Conservation (phyloP, 2,888 invertebrate species). For the Coecobrya sp. region DNA sequence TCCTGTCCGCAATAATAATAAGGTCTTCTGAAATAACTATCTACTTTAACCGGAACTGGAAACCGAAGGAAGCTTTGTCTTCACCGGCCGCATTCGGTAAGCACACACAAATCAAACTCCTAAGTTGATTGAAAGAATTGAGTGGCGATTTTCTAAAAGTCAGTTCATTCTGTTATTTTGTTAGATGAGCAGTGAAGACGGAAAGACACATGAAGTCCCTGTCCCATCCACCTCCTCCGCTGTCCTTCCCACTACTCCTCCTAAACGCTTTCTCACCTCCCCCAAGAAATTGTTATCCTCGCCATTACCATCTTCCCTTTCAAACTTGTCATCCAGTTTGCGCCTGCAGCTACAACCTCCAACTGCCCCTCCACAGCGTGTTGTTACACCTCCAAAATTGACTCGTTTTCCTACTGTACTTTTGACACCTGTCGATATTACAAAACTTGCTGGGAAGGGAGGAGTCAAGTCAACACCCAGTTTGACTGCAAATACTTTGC, state of each 20-base stretch:
- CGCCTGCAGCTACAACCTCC: background rate
- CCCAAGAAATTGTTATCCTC: background rate
- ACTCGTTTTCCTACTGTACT: conserved; percentile 50
- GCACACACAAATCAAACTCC: too few species aligned
- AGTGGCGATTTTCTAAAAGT: too few species aligned
- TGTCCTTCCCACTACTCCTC: conserved; percentile 27
- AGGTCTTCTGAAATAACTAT: too few species aligned
- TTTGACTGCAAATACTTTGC: background rate
- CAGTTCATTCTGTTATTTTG: background rate
- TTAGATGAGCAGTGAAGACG: conserved; percentile 21
- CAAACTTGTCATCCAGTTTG: background rate
- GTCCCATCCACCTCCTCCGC: conserved; percentile 2
- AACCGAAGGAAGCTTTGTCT: background rate
- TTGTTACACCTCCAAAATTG: conserved; percentile 56
- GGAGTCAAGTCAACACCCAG: background rate
- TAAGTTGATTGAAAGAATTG: too few species aligned
- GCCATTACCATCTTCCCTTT: background rate
- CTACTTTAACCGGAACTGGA: background rate
- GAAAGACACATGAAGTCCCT: conserved; percentile 16
- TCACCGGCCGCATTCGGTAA: background rate
- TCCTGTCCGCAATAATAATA: too few species aligned
- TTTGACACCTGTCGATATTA: conserved; percentile 33
- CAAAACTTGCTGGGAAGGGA: background rate
- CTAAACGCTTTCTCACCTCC: conserved; percentile 46
- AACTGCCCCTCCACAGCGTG: background rate